A percentile compares a stretch with the other conserved stretches of the same genome.
Conservation (phyloP, 53 echinoderm and acorn worm genomes). For the Luidia sarsii region DNA sequence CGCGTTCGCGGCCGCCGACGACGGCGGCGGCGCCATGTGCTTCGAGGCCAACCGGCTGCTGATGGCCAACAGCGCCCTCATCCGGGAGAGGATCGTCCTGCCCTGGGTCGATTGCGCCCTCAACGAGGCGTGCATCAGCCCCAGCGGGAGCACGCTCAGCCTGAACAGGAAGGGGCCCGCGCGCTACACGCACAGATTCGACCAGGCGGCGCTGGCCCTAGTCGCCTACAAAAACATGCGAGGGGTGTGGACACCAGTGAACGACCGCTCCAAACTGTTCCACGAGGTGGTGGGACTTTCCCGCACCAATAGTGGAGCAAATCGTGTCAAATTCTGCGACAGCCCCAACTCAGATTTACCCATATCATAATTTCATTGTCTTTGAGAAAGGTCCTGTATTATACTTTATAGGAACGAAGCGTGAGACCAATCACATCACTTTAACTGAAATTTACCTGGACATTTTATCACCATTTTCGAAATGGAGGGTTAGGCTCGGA, state of each 20-base stretch:
- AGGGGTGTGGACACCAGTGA: neutral
- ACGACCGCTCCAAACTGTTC: slow-evolving; percentile 2
- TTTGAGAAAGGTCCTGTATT: no score
- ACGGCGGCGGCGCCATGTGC: neutral
- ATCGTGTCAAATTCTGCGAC: no score
- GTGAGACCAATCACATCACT: no score
- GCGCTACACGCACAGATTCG: neutral
- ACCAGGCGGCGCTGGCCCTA: neutral
- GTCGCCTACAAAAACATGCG: slow-evolving; percentile 9
- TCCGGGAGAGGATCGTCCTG: neutral
- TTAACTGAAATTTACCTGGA: no score
- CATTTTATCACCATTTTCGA: no score
- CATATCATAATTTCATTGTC: no score
- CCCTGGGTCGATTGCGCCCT: slow-evolving; percentile 22
- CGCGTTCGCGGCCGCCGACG: neutral
- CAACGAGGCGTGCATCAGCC: neutral
- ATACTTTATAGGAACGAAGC: no score
- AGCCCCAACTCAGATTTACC: no score
- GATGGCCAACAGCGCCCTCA: slow-evolving; percentile 5
- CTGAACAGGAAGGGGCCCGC: neutral
- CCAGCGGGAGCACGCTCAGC: neutral
- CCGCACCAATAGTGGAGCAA: no score
- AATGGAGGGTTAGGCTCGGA: no score
- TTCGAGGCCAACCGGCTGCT: slow-evolving; percentile 28
- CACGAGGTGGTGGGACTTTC: slow-evolving; percentile 4